phyloP scores from a whole-genome alignment of 2,888 invertebrate species.

The Dryococelus australis region DNA sequence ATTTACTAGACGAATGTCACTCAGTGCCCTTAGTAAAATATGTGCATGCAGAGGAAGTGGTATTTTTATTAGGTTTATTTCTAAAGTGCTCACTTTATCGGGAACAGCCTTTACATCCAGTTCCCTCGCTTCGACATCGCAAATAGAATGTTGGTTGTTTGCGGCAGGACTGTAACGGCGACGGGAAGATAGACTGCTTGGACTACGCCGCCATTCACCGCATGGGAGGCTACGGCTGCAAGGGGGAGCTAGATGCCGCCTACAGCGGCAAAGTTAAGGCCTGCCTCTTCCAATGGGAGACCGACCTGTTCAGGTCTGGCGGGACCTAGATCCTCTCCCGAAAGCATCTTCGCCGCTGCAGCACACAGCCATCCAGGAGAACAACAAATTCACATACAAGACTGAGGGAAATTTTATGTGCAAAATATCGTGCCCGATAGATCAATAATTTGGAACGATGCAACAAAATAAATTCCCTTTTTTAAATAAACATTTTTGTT shows the following conservation, averaged over 20 bases:
- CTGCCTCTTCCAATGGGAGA: neutral
- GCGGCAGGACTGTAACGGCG: conserved; percentile 3
- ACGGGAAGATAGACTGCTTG: conserved; percentile 10
- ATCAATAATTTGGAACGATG: too few species aligned
- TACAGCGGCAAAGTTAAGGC: conserved; percentile 3
- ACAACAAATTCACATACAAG: neutral
- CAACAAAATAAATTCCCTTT: too few species aligned
- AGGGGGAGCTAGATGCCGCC: neutral
- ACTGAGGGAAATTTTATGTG: neutral
- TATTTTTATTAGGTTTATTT: too few species aligned
- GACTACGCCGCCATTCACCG: conserved; percentile 27
- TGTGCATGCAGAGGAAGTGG: too few species aligned
- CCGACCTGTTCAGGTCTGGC: neutral
- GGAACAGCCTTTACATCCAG: too few species aligned
- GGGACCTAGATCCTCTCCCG: neutral
- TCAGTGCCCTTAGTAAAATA: too few species aligned
- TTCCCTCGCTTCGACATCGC: too few species aligned
- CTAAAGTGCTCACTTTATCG: too few species aligned
- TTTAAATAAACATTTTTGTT: too few species aligned
- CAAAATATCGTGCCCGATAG: too few species aligned
- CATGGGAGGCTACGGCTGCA: conserved; percentile 19
- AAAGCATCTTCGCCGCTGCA: neutral
- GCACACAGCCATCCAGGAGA: neutral
- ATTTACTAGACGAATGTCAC: too few species aligned
- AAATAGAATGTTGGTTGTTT: neutral